phyloP scores from a whole-genome alignment of 2,888 invertebrate species.

The Timema cristinae region DNA sequence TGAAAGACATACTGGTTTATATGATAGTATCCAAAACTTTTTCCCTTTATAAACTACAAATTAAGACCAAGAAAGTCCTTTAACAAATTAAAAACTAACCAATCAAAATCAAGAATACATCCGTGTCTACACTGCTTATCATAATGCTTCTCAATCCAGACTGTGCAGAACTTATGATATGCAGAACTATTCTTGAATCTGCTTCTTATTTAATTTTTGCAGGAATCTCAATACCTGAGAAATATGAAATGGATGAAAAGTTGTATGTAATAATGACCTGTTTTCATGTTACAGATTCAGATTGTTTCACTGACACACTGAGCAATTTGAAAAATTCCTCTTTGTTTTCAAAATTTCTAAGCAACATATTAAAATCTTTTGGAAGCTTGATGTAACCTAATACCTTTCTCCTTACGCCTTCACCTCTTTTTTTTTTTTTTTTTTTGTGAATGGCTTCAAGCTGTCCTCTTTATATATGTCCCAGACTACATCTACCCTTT shows the following conservation, averaged over 20 bases:
- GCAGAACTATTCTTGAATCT: slow-evolving; percentile 12
- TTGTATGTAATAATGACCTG: background rate
- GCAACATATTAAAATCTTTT: slow-evolving; percentile 6
- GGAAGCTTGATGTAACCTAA: background rate
- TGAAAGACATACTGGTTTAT: background rate
- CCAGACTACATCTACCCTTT: background rate
- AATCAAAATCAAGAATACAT: background rate
- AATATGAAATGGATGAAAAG: slow-evolving; percentile 1
- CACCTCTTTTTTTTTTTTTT: background rate
- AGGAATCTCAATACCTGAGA: slow-evolving; percentile 1
- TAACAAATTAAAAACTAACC: background rate
- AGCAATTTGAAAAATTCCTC: background rate
- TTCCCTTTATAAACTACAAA: background rate
- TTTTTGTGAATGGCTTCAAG: background rate
- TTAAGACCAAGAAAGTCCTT: background rate
- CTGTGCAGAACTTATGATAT: slow-evolving; percentile 2
- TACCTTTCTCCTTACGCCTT: background rate
- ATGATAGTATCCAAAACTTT: background rate
- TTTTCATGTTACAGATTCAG: background rate
- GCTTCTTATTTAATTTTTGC: background rate
- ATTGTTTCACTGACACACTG: background rate
- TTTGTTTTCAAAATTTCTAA: slow-evolving; percentile 9
- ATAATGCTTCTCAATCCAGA: background rate
- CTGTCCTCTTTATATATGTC: background rate
- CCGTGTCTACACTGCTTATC: slow-evolving; percentile 7